A percentile compares a stretch with the other conserved stretches of the same genome.
Conservation (phyloP, 2,113 vertebrate species). For the Pongo pygmaeus region DNA sequence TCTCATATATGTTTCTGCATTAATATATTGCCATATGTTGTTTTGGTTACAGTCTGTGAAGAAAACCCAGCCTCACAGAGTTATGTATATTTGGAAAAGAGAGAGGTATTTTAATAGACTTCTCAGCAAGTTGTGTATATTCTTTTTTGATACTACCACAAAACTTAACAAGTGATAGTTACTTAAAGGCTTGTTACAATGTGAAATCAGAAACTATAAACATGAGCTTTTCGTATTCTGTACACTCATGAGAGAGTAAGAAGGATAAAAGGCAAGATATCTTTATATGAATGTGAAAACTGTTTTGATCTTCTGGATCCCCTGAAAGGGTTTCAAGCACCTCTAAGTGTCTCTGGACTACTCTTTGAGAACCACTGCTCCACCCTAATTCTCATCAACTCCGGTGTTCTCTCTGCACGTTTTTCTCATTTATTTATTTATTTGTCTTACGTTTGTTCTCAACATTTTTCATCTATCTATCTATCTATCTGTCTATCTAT, state of each 20-base stretch:
- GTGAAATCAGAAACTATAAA: not conserved
- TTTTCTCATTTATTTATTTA: not conserved
- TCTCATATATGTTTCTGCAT: not conserved
- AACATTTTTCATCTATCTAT: no score
- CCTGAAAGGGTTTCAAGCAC: not conserved
- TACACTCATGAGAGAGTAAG: not conserved
- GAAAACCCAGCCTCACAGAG: slow-evolving; percentile 3
- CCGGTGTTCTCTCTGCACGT: not conserved
- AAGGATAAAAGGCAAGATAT: not conserved
- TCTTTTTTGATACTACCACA: not conserved
- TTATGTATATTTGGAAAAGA: not conserved
- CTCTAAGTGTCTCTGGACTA: not conserved
- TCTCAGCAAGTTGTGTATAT: not conserved
- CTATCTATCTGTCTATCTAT: no score
- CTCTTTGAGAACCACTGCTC: not conserved
- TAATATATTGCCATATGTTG: not conserved
- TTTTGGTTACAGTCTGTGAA: not conserved
- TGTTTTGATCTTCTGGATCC: not conserved
- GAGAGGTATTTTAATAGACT: not conserved
- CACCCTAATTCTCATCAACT: not conserved
- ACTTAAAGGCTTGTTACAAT: not conserved
- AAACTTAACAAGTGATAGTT: not conserved
- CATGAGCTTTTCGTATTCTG: not conserved
- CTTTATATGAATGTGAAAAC: not conserved
- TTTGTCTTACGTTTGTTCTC: no score